A percentile compares a stretch with the other conserved stretches of the same genome.
phyloP scores from a whole-genome alignment of 2,113 vertebrate species.

The Enhydra lutris region DNA sequence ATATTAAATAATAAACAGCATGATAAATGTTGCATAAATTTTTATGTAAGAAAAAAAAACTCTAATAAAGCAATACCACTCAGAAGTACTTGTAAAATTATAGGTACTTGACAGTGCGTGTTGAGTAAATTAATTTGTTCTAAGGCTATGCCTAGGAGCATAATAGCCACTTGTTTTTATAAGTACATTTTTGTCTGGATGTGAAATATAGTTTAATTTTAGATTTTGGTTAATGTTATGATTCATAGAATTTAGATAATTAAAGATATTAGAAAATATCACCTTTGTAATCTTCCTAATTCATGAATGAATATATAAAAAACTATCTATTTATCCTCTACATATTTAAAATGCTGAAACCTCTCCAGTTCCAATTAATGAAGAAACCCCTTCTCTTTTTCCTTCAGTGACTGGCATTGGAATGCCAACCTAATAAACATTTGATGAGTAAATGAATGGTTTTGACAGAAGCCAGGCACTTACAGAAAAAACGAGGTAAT shows the following conservation, averaged over 20 bases:
- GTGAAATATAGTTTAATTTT: constrained; percentile 1
- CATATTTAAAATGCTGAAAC: constrained; percentile 7
- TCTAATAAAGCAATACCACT: background rate
- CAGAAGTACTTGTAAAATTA: background rate
- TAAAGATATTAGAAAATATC: background rate
- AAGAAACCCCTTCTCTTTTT: constrained; percentile 16
- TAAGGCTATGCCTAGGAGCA: background rate
- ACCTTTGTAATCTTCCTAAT: background rate
- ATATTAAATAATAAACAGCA: background rate
- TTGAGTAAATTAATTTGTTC: background rate
- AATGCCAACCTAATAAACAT: background rate
- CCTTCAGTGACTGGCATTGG: background rate
- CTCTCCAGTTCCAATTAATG: background rate
- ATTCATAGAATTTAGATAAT: background rate
- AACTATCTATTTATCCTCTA: background rate
- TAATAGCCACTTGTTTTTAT: background rate
- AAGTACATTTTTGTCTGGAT: background rate
- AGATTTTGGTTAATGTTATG: constrained; percentile 15
- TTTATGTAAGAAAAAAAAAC: background rate
- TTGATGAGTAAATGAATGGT: background rate
- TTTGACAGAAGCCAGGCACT: background rate
- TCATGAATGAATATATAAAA: background rate
- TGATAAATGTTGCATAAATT: background rate
- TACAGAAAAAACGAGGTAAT: background rate
- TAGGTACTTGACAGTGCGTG: background rate